phyloP scores from a whole-genome alignment of 2,113 vertebrate genomes.

The Nibea coibor region DNA sequence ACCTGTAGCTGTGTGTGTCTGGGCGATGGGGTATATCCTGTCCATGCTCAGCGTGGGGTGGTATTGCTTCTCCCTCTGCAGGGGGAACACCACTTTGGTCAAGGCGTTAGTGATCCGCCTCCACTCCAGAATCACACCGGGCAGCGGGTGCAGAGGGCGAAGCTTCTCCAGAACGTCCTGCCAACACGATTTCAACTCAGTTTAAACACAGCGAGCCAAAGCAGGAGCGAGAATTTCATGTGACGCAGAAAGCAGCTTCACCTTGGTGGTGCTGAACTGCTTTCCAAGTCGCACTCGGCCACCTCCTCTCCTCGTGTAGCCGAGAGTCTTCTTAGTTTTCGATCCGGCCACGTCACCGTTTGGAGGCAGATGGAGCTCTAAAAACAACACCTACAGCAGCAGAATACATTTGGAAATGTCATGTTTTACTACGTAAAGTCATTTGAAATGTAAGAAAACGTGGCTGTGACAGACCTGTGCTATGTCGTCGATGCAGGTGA shows the following conservation, averaged over 20 bases:
- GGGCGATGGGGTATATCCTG: constrained; percentile 91
- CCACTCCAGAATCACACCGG: constrained; percentile 95
- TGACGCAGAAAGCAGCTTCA: constrained; percentile 57
- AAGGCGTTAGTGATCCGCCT: constrained; percentile 95
- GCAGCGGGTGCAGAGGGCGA: constrained; percentile 89
- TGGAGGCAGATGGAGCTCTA: constrained; percentile 94
- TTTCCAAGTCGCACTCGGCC: constrained; percentile 84
- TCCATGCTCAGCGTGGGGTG: constrained; percentile 90
- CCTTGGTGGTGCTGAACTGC: constrained; percentile 96
- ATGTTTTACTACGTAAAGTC: neutral
- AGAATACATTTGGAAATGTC: neutral
- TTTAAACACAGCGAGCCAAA: neutral
- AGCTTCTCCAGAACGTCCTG: constrained; percentile 96
- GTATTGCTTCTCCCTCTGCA: constrained; percentile 90
- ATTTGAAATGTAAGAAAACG: neutral
- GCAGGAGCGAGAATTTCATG: neutral
- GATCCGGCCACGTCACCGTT: constrained; percentile 86
- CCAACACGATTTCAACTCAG: constrained; percentile 41
- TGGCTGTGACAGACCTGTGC: constrained; percentile 86
- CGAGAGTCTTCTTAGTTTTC: constrained; percentile 92
- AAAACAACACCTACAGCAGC: constrained; percentile 88
- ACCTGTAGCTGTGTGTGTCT: constrained; percentile 98
- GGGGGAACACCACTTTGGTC: constrained; percentile 95
- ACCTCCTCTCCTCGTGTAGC: constrained; percentile 88
- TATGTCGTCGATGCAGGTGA: constrained; percentile 92